Evolutionary conservation across 2,113 vertebrate species (phyloP).

Genomic region (Macaca mulatta): DNA sequence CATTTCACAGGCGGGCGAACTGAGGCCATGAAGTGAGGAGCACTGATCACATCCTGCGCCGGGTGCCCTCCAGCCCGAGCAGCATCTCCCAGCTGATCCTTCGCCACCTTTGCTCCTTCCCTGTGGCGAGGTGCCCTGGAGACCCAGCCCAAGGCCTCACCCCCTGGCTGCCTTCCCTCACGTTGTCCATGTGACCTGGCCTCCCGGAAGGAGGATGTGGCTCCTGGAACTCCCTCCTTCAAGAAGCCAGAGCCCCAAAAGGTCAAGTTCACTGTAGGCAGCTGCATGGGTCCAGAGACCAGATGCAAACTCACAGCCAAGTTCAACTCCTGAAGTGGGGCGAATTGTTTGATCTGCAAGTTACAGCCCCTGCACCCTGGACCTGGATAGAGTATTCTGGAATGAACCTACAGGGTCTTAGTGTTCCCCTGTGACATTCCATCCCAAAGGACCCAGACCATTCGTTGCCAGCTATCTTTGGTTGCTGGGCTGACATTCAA

Average conservation of each 20-base stretch:
- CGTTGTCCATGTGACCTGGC: neutral
- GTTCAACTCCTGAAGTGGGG: neutral
- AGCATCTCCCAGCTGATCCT: neutral
- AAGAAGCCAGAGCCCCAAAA: neutral
- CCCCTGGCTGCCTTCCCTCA: neutral
- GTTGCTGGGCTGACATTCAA: neutral
- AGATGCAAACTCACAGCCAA: neutral
- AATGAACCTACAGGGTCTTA: neutral
- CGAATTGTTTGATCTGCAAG: neutral
- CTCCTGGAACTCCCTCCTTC: neutral
- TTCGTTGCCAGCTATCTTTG: neutral
- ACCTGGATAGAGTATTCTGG: neutral
- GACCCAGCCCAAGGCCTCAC: neutral
- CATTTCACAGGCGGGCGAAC: neutral
- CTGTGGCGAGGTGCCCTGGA: neutral
- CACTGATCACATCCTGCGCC: too few relatives aligned
- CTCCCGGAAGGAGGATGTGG: neutral
- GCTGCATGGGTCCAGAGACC: neutral
- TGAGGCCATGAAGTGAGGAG: neutral
- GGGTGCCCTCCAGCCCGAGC: too few relatives aligned
- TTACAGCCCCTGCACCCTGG: rapidly evolving
- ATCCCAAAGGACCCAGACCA: neutral
- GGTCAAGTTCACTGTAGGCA: neutral
- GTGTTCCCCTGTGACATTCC: too few relatives aligned
- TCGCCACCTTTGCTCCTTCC: neutral